Evolutionary conservation across 1,140 invertebrate species (phyloP).

Genomic region (Drosophila bocqueti): DNA sequence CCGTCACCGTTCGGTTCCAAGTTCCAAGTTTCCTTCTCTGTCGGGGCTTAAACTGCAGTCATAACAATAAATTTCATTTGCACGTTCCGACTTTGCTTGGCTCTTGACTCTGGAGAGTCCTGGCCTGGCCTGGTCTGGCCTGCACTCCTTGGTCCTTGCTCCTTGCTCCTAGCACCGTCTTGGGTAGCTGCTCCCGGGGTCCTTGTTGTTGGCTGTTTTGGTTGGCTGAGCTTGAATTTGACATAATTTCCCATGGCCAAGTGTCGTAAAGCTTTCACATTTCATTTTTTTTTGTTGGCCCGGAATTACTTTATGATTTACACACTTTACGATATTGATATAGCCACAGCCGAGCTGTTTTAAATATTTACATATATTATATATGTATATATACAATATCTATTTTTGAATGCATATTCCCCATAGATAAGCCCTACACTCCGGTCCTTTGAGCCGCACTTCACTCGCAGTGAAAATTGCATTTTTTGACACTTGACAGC

Average conservation of each 20-base stretch:
- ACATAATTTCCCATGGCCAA: slow-evolving; percentile 56
- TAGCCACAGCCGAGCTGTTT: not conserved
- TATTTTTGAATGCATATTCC: slow-evolving; percentile 12
- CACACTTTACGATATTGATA: slow-evolving; percentile 56
- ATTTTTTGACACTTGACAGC: slow-evolving; percentile 69
- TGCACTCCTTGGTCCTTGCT: slow-evolving; percentile 13
- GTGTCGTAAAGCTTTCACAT: slow-evolving; percentile 60
- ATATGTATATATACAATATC: not conserved
- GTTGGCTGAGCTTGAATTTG: slow-evolving; percentile 57
- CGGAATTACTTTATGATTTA: slow-evolving; percentile 64
- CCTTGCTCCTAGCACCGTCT: not conserved
- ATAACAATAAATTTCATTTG: slow-evolving; percentile 79
- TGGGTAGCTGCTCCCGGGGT: slow-evolving; percentile 10
- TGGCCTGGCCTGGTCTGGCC: slow-evolving; percentile 10
- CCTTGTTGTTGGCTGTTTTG: slow-evolving; percentile 55
- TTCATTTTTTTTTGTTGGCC: slow-evolving; percentile 18
- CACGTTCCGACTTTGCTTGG: slow-evolving; percentile 61
- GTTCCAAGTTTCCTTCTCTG: slow-evolving; percentile 30
- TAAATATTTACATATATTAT: not conserved
- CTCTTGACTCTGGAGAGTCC: slow-evolving; percentile 41
- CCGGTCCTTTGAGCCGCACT: slow-evolving; percentile 27
- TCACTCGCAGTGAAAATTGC: slow-evolving; percentile 44
- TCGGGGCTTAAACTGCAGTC: slow-evolving; percentile 72
- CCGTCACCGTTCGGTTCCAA: not conserved
- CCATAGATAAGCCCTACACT: slow-evolving; percentile 29